Base-by-base conservation (phyloP, 2,888 invertebrate species). In the Globia sparganii region DNA sequence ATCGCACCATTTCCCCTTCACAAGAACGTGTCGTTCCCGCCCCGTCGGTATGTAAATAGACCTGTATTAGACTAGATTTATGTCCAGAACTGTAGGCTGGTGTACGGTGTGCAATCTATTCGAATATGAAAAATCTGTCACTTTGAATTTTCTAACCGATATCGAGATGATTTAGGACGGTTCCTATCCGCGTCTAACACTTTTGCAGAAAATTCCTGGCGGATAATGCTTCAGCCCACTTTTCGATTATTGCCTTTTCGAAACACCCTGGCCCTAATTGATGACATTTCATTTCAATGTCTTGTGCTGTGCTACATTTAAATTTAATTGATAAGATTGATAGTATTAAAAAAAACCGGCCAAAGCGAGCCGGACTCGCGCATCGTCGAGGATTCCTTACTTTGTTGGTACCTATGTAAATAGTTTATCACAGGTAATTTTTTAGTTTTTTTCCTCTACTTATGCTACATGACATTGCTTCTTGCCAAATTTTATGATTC, bases 11-110 rank as follows among this genome's bases (percentile, higher is more conserved):
- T 69, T 65, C 31, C n/a, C 25, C 25, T 67, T 69, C 73, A 77
- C 77, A 75, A 85, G 82, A 82, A 81, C 86, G 71, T 80, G 77
- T 68, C 78, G 82, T 56, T 61, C 67, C 66, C 79, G 77, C 69
- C 74, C 49, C 65, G 65, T 62, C 64, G 13, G 59, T 31, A 71
- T 77, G 78, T 87, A 86, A 86, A 81, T 75, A 40, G 75, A 56
- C 61, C 77, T 68, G 77, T 34, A 72, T 81, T 77, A 67, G 69
- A 69, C 37, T 37, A 49, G 64, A 81, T 86, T 78, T 83, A 83
- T 86, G 59, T 9, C 68, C 77, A 76, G 72, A 75, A 74, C 56
- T 64, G 79, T 81, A 78, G 72, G 77, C 69, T 49, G 40, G 56
- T 28, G 58, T 56, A 66, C 61, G 37, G 72, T 69, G 71, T 66